Conservation (phyloP, 2,888 invertebrate genomes). For the Andrena bucephala region DNA sequence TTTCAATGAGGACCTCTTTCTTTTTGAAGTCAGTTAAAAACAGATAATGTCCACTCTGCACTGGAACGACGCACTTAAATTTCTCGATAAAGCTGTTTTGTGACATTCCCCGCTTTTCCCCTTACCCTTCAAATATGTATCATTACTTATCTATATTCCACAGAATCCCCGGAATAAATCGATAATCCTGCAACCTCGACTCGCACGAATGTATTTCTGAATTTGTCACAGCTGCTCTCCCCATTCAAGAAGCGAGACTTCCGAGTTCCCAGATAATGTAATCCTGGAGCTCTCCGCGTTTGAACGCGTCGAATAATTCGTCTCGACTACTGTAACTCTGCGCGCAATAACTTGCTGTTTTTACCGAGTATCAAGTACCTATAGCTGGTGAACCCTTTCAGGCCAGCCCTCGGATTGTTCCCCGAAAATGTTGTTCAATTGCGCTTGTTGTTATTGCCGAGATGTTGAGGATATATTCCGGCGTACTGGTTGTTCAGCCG, state of each 20-base stretch:
- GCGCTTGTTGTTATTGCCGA: constrained; percentile 39
- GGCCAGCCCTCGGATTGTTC: constrained; percentile 11
- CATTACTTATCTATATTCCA: no score
- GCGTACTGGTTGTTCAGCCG: constrained; percentile 6
- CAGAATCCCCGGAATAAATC: no score
- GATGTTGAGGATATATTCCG: constrained; percentile 34
- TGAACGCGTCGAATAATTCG: background rate
- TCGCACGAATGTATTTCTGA: background rate
- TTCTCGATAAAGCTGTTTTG: no score
- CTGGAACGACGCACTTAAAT: no score
- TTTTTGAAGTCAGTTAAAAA: no score
- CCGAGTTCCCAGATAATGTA: background rate
- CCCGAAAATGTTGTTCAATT: constrained; percentile 42
- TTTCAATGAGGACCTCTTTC: no score
- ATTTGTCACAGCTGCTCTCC: background rate
- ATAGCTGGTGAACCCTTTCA: constrained; percentile 28
- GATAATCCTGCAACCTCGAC: no score
- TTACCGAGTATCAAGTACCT: background rate
- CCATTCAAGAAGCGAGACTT: background rate
- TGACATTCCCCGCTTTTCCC: no score
- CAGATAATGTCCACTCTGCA: no score
- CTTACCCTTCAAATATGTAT: no score
- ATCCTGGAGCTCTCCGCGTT: background rate
- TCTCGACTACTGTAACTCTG: constrained; percentile 10
- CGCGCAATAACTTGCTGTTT: background rate